Conservation (phyloP, 2,113 vertebrate genomes). For the Cavia aperea region DNA sequence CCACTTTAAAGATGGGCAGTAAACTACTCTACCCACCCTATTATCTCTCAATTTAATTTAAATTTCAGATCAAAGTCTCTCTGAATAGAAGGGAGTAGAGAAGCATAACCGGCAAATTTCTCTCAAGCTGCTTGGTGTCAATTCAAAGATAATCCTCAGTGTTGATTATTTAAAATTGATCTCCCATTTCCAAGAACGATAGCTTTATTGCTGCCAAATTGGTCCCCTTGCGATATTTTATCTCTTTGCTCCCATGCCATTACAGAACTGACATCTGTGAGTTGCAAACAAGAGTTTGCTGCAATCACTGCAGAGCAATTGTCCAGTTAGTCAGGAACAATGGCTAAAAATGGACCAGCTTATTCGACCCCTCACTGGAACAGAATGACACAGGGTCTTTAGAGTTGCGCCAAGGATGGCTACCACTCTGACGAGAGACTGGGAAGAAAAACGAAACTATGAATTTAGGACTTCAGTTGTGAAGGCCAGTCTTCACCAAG, state of each 20-base stretch:
- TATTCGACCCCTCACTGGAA: neutral
- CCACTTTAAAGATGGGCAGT: neutral
- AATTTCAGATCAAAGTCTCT: neutral
- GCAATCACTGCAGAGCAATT: neutral
- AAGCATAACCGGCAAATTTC: neutral
- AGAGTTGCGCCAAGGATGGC: neutral
- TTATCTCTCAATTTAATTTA: neutral
- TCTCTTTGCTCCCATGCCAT: neutral
- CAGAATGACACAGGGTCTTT: neutral
- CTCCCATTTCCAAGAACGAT: neutral
- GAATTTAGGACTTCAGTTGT: neutral
- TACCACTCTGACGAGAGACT: neutral
- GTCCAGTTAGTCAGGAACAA: neutral
- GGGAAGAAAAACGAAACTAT: neutral
- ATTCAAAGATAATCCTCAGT: conserved; percentile 9
- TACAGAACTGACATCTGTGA: neutral
- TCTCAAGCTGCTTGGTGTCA: neutral
- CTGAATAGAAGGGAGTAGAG: neutral
- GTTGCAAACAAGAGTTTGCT: neutral
- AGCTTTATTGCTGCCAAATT: conserved; percentile 30
- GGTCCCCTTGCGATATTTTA: neutral
- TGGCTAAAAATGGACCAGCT: conserved; percentile 4
- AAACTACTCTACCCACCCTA: accelerated
- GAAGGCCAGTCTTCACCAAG: neutral
- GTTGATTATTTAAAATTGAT: conserved; percentile 49